Percentiles rank a stretch among this genome's conserved stretches.
Conservation (phyloP, 2,888 invertebrate genomes). For the Epirrhoe alternata region DNA sequence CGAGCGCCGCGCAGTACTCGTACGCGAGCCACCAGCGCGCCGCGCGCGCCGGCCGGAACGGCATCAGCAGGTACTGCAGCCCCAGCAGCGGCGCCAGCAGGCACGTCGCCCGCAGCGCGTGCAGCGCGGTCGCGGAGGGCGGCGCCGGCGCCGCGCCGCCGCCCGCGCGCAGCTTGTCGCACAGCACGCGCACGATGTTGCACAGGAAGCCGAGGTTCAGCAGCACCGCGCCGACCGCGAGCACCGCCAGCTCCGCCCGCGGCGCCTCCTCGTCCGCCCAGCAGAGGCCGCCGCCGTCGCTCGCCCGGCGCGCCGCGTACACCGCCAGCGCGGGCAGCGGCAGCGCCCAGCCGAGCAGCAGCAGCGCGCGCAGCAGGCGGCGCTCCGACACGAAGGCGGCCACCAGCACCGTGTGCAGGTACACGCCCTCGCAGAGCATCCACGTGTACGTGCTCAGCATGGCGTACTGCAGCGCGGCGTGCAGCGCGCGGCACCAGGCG, state of each 20-base stretch:
- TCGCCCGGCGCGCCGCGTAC: constrained; percentile 88
- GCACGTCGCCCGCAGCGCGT: constrained; percentile 93
- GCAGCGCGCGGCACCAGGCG: constrained; percentile 92
- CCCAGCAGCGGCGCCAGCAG: constrained; percentile 96
- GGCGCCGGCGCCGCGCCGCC: constrained; percentile 86
- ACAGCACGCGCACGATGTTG: constrained; percentile 95
- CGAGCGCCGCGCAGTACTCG: constrained; percentile 93
- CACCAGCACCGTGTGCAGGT: constrained; percentile 96
- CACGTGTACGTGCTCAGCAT: constrained; percentile 97
- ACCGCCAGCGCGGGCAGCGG: constrained; percentile 88
- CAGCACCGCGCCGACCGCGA: constrained; percentile 91
- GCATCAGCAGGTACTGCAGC: constrained; percentile 94
- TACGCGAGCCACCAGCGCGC: constrained; percentile 91
- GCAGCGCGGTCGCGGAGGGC: constrained; percentile 89
- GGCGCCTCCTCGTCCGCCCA: constrained; percentile 91
- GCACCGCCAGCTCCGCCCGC: constrained; percentile 90
- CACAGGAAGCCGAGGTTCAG: constrained; percentile 94
- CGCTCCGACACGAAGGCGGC: constrained; percentile 96
- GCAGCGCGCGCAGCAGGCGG: constrained; percentile 92
- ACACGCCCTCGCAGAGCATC: constrained; percentile 98
- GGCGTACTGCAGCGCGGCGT: constrained; percentile 94
- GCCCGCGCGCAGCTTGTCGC: constrained; percentile 92
- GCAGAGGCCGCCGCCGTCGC: constrained; percentile 82
- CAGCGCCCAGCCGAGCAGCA: constrained; percentile 93
- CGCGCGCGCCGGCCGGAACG: constrained; percentile 90